Base-by-base conservation (phyloP, 1,140 invertebrate genomes). In the Araneus ventricosus region DNA sequence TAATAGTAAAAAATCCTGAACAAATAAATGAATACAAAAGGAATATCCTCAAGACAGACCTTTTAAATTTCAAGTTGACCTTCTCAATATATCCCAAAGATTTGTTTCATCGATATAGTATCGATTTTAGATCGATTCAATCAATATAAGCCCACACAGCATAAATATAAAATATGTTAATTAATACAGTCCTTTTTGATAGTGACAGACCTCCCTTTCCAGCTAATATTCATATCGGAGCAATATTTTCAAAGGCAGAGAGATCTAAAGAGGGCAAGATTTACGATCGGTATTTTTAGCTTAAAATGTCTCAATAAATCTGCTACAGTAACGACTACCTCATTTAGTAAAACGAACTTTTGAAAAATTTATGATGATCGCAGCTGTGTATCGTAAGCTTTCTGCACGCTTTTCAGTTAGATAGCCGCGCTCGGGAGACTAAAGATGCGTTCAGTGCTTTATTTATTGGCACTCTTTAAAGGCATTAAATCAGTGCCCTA, bases 301-400 rank as follows among this genome's bases (percentile, higher is more conserved):
- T 90, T 80, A 80, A 90, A 90, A 90, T 59, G 67, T 79, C 88
- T 90, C 75, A 52, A 80, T 90, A 90, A 90, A 90, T 90, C 88
- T 80, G 37, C 34, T 70, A 30, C 59, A 39, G 22, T 88, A 88
- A 70, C 86, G 86, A 88, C 86, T 88, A 34, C 34, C 88, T 90
- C 88, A 90, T 90, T 90, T 90, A 90, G 27, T 63, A 37, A 88
- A 90, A 90, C 67, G 88, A 80, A 90, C 67, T 80, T 90, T 67
- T 90, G 88, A 90, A 90, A 90, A 90, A 90, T 90, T 80, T 90
- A 90, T 59, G 70, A 67, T 57, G n/a, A 57, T 24, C 67, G 22
- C 88, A 90, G 88, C 88, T 90, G 88, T 67, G 67, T 30, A 37
- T 57, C 88, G 17, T 57, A 75, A 88, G 34, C n/a, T 59, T 88